phyloP scores from a whole-genome alignment of 2,113 vertebrate genomes.

The Anhinga rufa region DNA sequence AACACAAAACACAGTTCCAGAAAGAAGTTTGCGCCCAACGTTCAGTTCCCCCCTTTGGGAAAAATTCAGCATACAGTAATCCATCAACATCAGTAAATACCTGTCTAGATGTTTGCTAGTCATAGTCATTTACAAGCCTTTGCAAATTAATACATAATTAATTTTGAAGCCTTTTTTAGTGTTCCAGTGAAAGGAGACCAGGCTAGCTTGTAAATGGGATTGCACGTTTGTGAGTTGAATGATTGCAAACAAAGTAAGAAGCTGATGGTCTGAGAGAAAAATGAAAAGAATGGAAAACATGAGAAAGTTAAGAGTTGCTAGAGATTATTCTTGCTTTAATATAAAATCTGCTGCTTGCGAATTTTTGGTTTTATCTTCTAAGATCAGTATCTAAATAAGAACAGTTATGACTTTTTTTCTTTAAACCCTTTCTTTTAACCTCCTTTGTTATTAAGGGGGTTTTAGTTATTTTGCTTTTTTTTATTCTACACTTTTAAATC shows the following conservation, averaged over 20 bases:
- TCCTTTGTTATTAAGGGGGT: not conserved
- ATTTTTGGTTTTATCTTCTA: not conserved
- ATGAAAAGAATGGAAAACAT: not conserved
- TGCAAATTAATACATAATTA: not conserved
- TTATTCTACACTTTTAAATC: not conserved
- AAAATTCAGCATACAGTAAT: not conserved
- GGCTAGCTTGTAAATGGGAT: not conserved
- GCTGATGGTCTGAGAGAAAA: not conserved
- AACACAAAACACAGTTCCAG: not conserved
- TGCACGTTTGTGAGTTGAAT: not conserved
- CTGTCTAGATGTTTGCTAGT: not conserved
- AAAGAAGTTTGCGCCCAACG: not conserved
- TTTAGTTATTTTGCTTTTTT: not conserved
- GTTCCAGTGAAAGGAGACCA: not conserved
- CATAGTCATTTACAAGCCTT: not conserved
- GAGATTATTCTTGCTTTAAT: not conserved
- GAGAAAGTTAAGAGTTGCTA: not conserved
- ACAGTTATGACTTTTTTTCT: not conserved
- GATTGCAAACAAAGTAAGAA: not conserved
- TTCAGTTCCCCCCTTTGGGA: not conserved
- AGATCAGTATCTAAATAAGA: not conserved
- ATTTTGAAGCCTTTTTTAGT: not conserved
- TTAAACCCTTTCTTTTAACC: not conserved
- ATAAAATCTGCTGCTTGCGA: not conserved
- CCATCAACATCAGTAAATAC: not conserved